These are phyloP conservation scores for Aporophyla nigra DNA, from an alignment of 2,888 invertebrate species.

Conservation along the genomic window DNA sequence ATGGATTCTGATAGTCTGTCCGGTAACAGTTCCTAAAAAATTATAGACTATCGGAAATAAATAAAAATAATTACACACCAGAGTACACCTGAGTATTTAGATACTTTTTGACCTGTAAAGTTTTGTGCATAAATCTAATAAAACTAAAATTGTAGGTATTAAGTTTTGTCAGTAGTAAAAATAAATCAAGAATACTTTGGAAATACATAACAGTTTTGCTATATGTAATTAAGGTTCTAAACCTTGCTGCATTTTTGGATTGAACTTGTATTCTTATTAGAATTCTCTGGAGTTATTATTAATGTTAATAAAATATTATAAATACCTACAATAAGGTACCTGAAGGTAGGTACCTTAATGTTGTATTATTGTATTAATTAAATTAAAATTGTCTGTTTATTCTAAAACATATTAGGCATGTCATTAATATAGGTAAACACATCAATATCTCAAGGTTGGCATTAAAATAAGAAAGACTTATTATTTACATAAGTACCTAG, in stretches of 20 bases:
- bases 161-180: neutral
- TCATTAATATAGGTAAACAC: neutral
- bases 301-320: neutral
- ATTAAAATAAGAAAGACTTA: neutral
- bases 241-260: neutral
- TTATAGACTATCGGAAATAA: too few species aligned
- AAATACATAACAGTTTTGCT: neutral
- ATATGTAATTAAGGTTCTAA: neutral
- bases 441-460: conserved; percentile 23
- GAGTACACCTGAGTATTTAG: too few species aligned
- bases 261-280: neutral
- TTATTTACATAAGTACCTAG: neutral
- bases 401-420: neutral
- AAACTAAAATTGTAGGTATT: neutral
- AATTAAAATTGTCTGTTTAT: neutral
- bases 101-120: neutral
- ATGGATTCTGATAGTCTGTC: too few species aligned
- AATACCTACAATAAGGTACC: neutral
- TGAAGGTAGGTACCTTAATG: too few species aligned
- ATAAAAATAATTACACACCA: too few species aligned
- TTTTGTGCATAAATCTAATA: neutral
- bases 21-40: neutral
- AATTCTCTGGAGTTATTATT: neutral
- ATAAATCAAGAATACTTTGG: neutral
- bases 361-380: too few species aligned